Base-by-base conservation (phyloP, 1,140 invertebrate genomes). In the Drosophila chauvacae region DNA sequence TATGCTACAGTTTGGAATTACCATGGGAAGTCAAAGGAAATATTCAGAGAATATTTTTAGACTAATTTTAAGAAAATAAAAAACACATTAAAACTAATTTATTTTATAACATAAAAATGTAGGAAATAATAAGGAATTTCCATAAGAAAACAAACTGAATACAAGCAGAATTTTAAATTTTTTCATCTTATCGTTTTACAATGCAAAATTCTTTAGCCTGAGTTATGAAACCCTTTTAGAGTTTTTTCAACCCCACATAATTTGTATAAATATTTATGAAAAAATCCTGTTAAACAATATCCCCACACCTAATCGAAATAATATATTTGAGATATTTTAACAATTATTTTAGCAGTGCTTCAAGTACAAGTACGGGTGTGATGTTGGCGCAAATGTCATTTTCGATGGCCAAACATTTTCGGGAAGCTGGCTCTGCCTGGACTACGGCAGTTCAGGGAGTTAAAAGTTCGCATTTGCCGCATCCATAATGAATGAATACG, bases 331-430 rank as follows among this genome's bases (percentile, higher is more conserved):
- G 9, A 44, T 20, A 20, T 30, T 33, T n/a, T 23, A 16, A 11
- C 1, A 2, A 3, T 10, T 11, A 37, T 57, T 62, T 39, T 30
- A 2, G 4, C n/a, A 20, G 50, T 41, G 10, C 7, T 62, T 44
- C 23, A 20, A 20, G 59, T 42, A 57, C 56, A 80, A 57, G 51
- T 73, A 44, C 65, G 77, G 73, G 73, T 65, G 77, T 84, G 77
- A 80, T 84, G 72, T 39, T 74, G 73, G 59, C 84, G 64, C 77
- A 88, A 87, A 87, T 88, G 84, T 84, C 84, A 84, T 75, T 86
- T 86, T 70, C 63, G 50, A 76, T 76, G 75, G 74, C 60, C 50
- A 18, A 59, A 55, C 61, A 77, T 62, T 72, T 59, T 55, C 39
- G 63, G 62, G 72, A 69, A 64, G 55, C 50, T 70, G 65, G 20